Conservation (phyloP, 1,140 invertebrate genomes). For the Tetragonula clypearis region DNA sequence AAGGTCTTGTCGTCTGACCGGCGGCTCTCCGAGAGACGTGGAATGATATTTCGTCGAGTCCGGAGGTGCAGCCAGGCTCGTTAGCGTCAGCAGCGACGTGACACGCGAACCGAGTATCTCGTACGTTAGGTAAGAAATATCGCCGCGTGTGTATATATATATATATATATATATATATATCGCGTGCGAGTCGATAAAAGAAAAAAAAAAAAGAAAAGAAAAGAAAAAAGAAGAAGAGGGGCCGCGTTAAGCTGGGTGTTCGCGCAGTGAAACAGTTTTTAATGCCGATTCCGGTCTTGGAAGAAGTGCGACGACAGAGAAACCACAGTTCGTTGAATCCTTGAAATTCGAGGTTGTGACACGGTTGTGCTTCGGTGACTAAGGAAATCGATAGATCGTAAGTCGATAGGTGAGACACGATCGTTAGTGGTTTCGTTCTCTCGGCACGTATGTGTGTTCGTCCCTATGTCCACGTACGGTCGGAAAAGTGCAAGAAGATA, state of each 20-base stretch:
- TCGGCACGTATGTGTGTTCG: slow-evolving; percentile 12
- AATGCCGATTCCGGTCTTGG: background rate
- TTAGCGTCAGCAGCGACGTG: slow-evolving; percentile 26
- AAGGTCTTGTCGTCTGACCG: slow-evolving; percentile 30
- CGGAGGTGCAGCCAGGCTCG: slow-evolving; percentile 33
- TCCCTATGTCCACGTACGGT: slow-evolving; percentile 4
- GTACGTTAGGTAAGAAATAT: slow-evolving; percentile 42
- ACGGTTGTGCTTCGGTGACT: slow-evolving; percentile 47
- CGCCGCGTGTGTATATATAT: too few species aligned
- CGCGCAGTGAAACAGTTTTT: slow-evolving; percentile 30
- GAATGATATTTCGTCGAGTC: slow-evolving; percentile 43
- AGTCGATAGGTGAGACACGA: slow-evolving; percentile 31
- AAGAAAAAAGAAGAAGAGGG: background rate
- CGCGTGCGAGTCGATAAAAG: background rate
- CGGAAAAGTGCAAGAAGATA: slow-evolving; percentile 34
- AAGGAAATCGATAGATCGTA: slow-evolving; percentile 41
- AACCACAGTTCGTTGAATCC: slow-evolving; percentile 20
- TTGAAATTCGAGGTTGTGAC: slow-evolving; percentile 43
- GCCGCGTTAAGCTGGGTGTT: background rate
- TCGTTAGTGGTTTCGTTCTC: slow-evolving; percentile 4
- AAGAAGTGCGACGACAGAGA: slow-evolving; percentile 16
- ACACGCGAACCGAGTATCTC: slow-evolving; percentile 34
- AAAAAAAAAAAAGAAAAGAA: background rate
- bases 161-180: too few species aligned
- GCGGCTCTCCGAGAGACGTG: slow-evolving; percentile 16